Evolutionary conservation across 2,797 vertebrate genomes (phyloP), one percentile per base, ranked within the genome.

Genomic region (Sebastiscus albofasciatus): DNA sequence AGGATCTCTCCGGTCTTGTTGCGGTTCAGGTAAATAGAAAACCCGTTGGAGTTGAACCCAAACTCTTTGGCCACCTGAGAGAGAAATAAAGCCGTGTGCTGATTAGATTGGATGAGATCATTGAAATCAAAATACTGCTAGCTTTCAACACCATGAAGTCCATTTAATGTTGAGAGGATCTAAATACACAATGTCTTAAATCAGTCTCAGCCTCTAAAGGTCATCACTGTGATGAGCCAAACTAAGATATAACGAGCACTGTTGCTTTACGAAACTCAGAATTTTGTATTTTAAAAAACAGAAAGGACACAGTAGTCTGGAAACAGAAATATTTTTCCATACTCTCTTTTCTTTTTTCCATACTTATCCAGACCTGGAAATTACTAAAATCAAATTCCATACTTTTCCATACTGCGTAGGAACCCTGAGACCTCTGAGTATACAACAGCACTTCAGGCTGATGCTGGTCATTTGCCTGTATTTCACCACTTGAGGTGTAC

Each of bases 1-100:
- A 97, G 90, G 75, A 99, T 97, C 94, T 99, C 98, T 55, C 96
- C 98, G 0, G 98, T 99, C 95, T 97, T 96, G 94, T 99, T 97
- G 87, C 99, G 97, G 92, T 99, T 99, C 94, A 96, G 93, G 93
- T 98, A 99, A 83, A 99, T 92, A 0, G 98, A 98, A 91, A 99
- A 99, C 4, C 97, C 97, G 26, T 99, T 99, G 85, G 97, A 97
- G 82, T 94, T 97, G 94, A 99, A 99, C 11, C 98, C 98, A 94
- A 99, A 99, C 75, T 99, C 98, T 94, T 98, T 97, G 52, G 95
- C 98, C 66, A 99, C 98, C 99, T 99, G 93, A 1, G 83, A 87
- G 33, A 79, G 81, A 80, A 27, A 56, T 2, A 9, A 60, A 0
- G 5, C 12, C 9, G 5, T 7, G 27, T 31, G 6, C 2, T 31